Evolutionary conservation across 2,888 invertebrate genomes (phyloP).

Genomic region (Mesoligia furuncula): DNA sequence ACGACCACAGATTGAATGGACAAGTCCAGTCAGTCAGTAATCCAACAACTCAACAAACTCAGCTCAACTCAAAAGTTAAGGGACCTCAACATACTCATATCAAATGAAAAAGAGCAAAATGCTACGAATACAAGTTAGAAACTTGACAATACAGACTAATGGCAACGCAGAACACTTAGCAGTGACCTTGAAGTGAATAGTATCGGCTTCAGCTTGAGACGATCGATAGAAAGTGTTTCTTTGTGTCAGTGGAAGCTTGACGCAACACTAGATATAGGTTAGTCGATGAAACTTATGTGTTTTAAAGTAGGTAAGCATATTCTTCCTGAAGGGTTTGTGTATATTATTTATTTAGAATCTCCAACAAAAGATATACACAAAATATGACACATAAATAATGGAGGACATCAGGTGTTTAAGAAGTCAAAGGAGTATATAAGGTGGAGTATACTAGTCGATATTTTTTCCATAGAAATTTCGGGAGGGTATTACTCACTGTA

Average conservation of each 20-base stretch:
- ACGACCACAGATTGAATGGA: no score
- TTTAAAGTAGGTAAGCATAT: constrained; percentile 9
- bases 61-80: no score
- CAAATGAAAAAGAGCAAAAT: background rate
- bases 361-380: no score
- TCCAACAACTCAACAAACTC: no score
- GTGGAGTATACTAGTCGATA: no score
- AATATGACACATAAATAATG: no score
- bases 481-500: no score
- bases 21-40: no score
- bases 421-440: no score
- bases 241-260: constrained; percentile 30
- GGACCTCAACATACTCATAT: no score
- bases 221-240: constrained; percentile 41
- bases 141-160: constrained; percentile 34
- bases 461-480: no score
- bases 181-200: constrained; percentile 24
- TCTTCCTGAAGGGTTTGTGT: background rate
- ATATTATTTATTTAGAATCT: background rate
- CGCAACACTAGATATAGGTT: background rate
- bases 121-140: background rate
- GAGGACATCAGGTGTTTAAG: no score
- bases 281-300: background rate
- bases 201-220: constrained; percentile 17
- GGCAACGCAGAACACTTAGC: constrained; percentile 1